Evolutionary conservation across 2,888 invertebrate species (phyloP).

Genomic region (Coenonympha arcania): DNA sequence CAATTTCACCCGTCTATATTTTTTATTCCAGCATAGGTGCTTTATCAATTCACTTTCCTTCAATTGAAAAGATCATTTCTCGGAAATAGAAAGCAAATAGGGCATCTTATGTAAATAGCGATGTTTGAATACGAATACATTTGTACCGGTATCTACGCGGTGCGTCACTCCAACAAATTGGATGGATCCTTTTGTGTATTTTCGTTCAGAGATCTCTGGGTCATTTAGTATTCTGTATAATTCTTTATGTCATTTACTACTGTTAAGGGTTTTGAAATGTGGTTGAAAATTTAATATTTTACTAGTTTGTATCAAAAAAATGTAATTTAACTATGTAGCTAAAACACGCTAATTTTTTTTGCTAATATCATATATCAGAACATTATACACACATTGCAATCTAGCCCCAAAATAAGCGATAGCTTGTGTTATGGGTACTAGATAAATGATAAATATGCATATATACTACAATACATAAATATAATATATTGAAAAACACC

Average conservation of each 20-base stretch:
- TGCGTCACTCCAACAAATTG: slow-evolving; percentile 38
- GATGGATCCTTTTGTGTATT: slow-evolving; percentile 39
- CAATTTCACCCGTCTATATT: not conserved
- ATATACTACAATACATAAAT: too few species aligned
- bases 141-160: slow-evolving; percentile 31
- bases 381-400: too few species aligned
- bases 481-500: too few species aligned
- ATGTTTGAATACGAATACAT: slow-evolving; percentile 36
- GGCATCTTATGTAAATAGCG: slow-evolving; percentile 48
- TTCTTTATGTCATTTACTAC: not conserved
- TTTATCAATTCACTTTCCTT: slow-evolving; percentile 36
- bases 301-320: too few species aligned
- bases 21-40: not conserved
- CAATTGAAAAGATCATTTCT: slow-evolving; percentile 45
- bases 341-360: too few species aligned
- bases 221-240: slow-evolving; percentile 7
- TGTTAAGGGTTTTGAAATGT: too few species aligned
- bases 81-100: slow-evolving; percentile 49
- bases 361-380: too few species aligned
- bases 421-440: too few species aligned
- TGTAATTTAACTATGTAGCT: too few species aligned
- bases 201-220: slow-evolving; percentile 21
- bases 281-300: too few species aligned
- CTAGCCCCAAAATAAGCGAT: too few species aligned
- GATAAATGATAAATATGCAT: too few species aligned